Evolutionary conservation across 2,888 invertebrate genomes (phyloP), one percentile per base, ranked within the genome.

Genomic region (Cabera pusaria): DNA sequence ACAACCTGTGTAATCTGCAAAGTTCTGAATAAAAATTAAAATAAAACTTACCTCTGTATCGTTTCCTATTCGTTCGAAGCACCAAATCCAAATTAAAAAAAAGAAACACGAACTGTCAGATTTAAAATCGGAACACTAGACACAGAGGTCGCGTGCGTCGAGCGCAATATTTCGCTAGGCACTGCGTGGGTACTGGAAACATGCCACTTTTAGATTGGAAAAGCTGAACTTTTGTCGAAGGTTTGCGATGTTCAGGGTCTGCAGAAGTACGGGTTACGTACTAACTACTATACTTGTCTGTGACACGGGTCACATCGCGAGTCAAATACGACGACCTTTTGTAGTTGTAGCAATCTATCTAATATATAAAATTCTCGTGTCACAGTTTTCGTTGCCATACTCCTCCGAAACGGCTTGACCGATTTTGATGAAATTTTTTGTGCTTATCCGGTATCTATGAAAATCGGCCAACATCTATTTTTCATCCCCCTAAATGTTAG

Each of bases 161-260:
- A 38, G 49, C 56, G 63, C 58, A 35, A 40, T 31, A 34, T 39
- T 41, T 27, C 29, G 33, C 24, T 41, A 16, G 19, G 11, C 27
- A 51, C 51, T 51, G 49, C 43, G 29, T 20, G 6, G 17, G 18
- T 35, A 47, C 48, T 46, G 35, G 47, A 44, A 36, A 22, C 5
- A 20, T 5, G 17, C 10, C 6, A 20, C 31, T 38, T 39, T 39
- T 39, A 40, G 42, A 43, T 45, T 34, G 39, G 34, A 38, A 36
- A 39, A 43, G 31, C 33, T 49, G 45, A 49, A 45, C 49, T 43
- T 39, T 45, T 33, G 25, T 6, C 31, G 38, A 31, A 28, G 48
- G 35, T 39, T 41, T 34, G 39, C 22, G 39, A 44, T 44, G 37
- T 27, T 44, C 42, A 32, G 49, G 42, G 38, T 41, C 34, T 31